Base-by-base conservation (phyloP, 2,797 vertebrate species). In the Sebastes elongatus region DNA sequence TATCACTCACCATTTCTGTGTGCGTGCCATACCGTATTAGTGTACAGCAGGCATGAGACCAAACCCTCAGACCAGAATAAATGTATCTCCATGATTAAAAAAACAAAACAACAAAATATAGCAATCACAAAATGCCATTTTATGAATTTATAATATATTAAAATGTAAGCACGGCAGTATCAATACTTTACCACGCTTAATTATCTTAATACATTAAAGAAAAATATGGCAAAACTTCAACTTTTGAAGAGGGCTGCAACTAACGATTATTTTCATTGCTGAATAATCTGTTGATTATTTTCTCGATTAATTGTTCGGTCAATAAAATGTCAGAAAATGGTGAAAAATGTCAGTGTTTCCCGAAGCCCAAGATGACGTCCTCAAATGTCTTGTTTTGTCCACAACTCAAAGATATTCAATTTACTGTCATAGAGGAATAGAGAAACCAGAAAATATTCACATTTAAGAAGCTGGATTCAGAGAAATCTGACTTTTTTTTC, bases 231-330 rank as follows among this genome's bases (percentile, higher is more conserved):
- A 46, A 22, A 18, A 30, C 16, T 2, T 25, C 18, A 38, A 38
- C 5, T 38, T 38, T 4, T 30, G n/a, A 52, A 52, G 20, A 52
- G 16, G 42, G 16, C 42, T 46, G 42, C 42, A 20, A 46, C 42
- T 18, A 46, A 18, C 16, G 16, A 18, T 46, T 46, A 18, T 7
- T 46, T 46, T 46, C 42, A 18, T 46, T 46, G 42, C 0, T 46
- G 42, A 0, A 18, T 46, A 46, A 46, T 46, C 16, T 0, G 42
- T 2, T 18, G 42, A 16, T 18, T 42, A 42, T 16, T 42, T 0
- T 42, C 38, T 42, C 1, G 38, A 42, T 18, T 46, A 7, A 20
- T 46, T 46, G 42, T 46, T 46, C 16, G 16, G 42, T 18, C 42
- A 46, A 46, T 46, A 20, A 46, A 46, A 46, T 46, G 42, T 46